Evolutionary conservation across 2,888 invertebrate species (phyloP).

Genomic region (Griposia aprilina): DNA sequence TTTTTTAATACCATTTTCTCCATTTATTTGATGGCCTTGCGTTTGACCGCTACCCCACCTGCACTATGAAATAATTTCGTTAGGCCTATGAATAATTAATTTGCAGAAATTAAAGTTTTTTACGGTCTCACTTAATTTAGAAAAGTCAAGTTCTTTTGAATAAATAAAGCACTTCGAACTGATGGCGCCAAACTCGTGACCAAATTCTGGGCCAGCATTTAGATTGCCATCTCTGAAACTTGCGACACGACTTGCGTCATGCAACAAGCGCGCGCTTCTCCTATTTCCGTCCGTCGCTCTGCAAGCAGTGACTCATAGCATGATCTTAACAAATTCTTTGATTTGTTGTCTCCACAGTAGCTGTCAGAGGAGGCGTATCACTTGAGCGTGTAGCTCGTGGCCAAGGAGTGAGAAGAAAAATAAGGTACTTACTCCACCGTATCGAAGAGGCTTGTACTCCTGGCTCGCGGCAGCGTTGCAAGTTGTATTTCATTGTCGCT

Average conservation of each 20-base stretch:
- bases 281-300: neutral
- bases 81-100: neutral
- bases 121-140: too few species aligned
- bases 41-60: too few species aligned
- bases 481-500: neutral
- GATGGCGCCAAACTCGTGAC: neutral
- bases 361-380: too few species aligned
- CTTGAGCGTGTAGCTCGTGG: neutral
- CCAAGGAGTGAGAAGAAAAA: neutral
- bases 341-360: neutral
- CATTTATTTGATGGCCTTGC: too few species aligned
- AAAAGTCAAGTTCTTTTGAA: neutral
- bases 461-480: conserved; percentile 1
- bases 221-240: neutral
- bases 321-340: neutral
- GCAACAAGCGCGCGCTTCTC: neutral
- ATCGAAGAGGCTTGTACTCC: conserved; percentile 52
- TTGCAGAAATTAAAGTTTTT: neutral
- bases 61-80: neutral
- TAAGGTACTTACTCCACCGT: conserved; percentile 35
- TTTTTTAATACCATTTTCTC: neutral
- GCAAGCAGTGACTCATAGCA: neutral
- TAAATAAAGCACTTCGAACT: neutral
- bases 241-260: neutral
- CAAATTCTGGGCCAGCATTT: neutral